Conservation (phyloP, 2,888 invertebrate genomes). For the Drosophila affinis region DNA sequence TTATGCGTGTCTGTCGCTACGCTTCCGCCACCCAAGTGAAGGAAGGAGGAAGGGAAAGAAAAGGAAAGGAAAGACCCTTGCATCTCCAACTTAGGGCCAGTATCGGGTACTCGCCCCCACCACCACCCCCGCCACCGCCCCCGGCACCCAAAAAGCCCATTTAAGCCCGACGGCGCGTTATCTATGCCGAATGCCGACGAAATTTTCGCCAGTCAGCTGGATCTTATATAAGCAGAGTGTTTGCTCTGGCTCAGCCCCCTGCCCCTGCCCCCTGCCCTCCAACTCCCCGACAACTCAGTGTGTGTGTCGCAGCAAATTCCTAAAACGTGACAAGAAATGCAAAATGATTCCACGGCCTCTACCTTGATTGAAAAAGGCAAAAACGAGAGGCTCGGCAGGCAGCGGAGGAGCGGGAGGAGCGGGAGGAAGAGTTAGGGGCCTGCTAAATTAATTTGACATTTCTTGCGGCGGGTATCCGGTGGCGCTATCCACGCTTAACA, state of each 20-base stretch:
- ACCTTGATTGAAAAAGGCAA: constrained; percentile 74
- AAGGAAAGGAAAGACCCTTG: constrained; percentile 13
- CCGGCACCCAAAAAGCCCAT: constrained; percentile 37
- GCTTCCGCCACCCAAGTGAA: constrained; percentile 41
- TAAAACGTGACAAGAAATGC: constrained; percentile 70
- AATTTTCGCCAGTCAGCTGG: constrained; percentile 65
- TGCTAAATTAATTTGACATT: constrained; percentile 78
- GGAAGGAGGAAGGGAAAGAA: constrained; percentile 6
- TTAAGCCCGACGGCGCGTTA: constrained; percentile 56
- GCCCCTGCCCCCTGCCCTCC: too few relatives aligned
- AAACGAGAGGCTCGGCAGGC: constrained; percentile 49
- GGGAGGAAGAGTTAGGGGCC: constrained; percentile 45
- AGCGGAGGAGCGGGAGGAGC: constrained; percentile 40
- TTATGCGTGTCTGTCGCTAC: constrained; percentile 70
- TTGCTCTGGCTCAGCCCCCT: constrained; percentile 14
- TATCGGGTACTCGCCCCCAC: not conserved
- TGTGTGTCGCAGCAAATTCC: constrained; percentile 63
- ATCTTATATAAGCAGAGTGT: constrained; percentile 20
- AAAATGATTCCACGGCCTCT: constrained; percentile 38
- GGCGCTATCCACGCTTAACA: constrained; percentile 24
- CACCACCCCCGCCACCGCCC: not conserved
- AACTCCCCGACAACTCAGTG: not conserved
- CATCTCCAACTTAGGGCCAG: constrained; percentile 18
- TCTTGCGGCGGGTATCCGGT: constrained; percentile 58
- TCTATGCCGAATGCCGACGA: constrained; percentile 54